Evolutionary conservation across 2,797 vertebrate genomes (phyloP), one percentile per base, ranked within the genome.

Genomic region (Phalanger gymnotis): DNA sequence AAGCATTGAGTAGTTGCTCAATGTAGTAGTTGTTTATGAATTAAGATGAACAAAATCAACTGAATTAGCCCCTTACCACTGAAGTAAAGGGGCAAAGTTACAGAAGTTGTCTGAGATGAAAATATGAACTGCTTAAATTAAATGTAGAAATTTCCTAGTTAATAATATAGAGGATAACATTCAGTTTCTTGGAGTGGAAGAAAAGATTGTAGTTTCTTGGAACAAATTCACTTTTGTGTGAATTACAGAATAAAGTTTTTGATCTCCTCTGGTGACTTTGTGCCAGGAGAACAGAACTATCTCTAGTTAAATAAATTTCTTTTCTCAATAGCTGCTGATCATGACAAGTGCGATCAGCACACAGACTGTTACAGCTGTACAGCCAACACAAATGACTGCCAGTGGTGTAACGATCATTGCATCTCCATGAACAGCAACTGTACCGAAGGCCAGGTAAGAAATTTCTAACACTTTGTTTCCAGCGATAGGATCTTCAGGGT

Each of bases 361-460:
- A 99, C 99, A 0, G 99, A 99, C 99, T 99, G 99, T 98, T 99
- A 99, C 98, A 99, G 99, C 98, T 99, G 99, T 98, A 99, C 99
- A 0, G 99, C 99, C 81, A 99, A 99, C 98, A 99, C 99, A 90
- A 99, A 99, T 95, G 99, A 99, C 98, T 99, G 99, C 98, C 99
- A 99, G 97, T 99, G 99, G 99, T 99, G 99, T 89, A 98, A 98
- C 0, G 98, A 99, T 94, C 99, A 99, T 98, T 99, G 99, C 93
- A 94, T 99, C 90, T 99, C 99, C 34, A 97, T 98, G 95, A 99
- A 99, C 81, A 99, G 98, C 98, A 99, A 99, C 99, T 99, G 99
- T 98, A 99, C 99, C 0, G 99, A 99, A 53, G 96, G 98, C 81
- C 99, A 99, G 99, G 99, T 99, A 98, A 98, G 40, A 87, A 47